Evolutionary conservation across 2,888 invertebrate genomes (phyloP), one percentile per base, ranked within the genome.

Genomic region (Papilio elwesi): DNA sequence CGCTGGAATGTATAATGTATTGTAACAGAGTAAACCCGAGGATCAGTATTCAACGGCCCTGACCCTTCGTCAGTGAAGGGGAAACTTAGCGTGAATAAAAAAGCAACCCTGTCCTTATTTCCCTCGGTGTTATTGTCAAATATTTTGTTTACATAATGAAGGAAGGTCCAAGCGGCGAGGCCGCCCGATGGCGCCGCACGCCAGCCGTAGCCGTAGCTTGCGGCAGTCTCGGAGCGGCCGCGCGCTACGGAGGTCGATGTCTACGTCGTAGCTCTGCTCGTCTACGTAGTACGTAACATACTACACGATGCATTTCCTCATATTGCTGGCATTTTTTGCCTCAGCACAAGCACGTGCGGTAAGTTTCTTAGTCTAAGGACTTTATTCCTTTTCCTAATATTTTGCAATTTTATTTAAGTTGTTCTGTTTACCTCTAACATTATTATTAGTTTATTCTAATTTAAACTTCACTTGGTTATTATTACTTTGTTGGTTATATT

Each of bases 261-360:
- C 57, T 66, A 36, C 52, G 43, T 10, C 59, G 69, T 89, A 89
- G 90, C 85, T 78, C 76, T 79, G 67, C 74, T 76, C 74, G 70
- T 80, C 85, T 86, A 85, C 86, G 82, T 77, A 77, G 82, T 79
- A 82, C 84, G 81, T 68, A 55, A 73, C 62, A 68, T 57, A 57
- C 85, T 82, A 86, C 90, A 89, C 84, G 85, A 92, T 92, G 93
- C 91, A 90, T 81, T 81, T 80, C 85, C 85, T 88, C 78, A 79
- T 92, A 83, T 82, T 92, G 78, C 85, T 93, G 85, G 90, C 91
- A 77, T 81, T 92, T 79, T 83, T 90, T 81, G 91, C 91, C 76
- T 84, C 90, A 73, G 91, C 83, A 82, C 91, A 93, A 90, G 92
- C 92, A 89, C 92, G 93, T 80, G 93, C 93, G 90, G 93, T 93